A percentile compares a stretch with the other conserved stretches of the same genome.
Evolutionary conservation across 2,797 vertebrate genomes (phyloP).

Genomic region (Austrolebias charrua): DNA sequence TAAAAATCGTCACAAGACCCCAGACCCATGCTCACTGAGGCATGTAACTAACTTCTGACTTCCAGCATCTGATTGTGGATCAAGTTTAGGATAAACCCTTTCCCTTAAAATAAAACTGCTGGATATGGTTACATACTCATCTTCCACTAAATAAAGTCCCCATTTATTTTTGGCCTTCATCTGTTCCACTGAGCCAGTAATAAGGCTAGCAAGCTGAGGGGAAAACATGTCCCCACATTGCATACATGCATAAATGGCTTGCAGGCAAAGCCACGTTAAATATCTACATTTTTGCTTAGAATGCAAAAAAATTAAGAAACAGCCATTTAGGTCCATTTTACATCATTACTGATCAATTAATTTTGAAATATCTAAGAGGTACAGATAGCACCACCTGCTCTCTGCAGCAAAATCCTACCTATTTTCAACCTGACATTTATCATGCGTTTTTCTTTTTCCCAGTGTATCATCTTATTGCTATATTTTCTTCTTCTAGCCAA

Average conservation of each 20-base stretch:
- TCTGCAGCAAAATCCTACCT: slow-evolving; percentile 1
- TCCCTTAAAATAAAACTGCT: slow-evolving; percentile 80
- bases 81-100: slow-evolving; percentile 75
- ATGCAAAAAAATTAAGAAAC: slow-evolving; percentile 1
- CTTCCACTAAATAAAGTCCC: slow-evolving; percentile 79
- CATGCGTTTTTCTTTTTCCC: not conserved
- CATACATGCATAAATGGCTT: slow-evolving; percentile 29
- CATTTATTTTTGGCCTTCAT: slow-evolving; percentile 77
- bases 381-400: slow-evolving; percentile 20
- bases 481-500: not conserved
- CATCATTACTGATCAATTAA: too few relatives aligned
- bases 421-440: slow-evolving; percentile 6
- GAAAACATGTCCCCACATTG: slow-evolving; percentile 42
- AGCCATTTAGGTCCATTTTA: slow-evolving; percentile 10
- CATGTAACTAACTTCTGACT: slow-evolving; percentile 58
- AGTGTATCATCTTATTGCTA: not conserved
- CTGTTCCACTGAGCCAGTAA: slow-evolving; percentile 77
- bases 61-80: slow-evolving; percentile 59
- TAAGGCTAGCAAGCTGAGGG: slow-evolving; percentile 53
- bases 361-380: not conserved
- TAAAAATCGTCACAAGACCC: slow-evolving; percentile 74
- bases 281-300: slow-evolving; percentile 21
- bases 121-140: slow-evolving; percentile 82
- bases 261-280: slow-evolving; percentile 6
- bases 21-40: slow-evolving; percentile 37